Percentiles rank a stretch among this genome's conserved stretches.
Evolutionary conservation across 2,888 invertebrate genomes (phyloP).

Genomic region (Venusia cambrica): DNA sequence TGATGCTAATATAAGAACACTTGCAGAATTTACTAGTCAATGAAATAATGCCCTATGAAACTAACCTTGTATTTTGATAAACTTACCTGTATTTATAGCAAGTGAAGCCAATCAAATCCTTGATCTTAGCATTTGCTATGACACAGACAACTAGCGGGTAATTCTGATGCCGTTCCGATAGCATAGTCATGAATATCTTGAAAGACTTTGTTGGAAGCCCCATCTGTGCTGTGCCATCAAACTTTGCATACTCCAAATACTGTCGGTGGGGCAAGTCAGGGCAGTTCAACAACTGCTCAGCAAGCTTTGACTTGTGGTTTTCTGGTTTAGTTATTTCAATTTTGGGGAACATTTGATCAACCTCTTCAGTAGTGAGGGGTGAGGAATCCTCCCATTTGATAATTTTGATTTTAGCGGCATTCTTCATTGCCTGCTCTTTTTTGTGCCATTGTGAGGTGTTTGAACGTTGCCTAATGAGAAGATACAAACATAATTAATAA

Average conservation of each 20-base stretch:
- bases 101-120: slow-evolving; percentile 95
- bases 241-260: slow-evolving; percentile 94
- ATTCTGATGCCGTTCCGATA: slow-evolving; percentile 88
- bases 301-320: slow-evolving; percentile 82
- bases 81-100: slow-evolving; percentile 91
- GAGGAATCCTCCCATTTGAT: slow-evolving; percentile 85
- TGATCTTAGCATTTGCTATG: slow-evolving; percentile 91
- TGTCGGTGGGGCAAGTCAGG: slow-evolving; percentile 91
- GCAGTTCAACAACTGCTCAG: slow-evolving; percentile 88
- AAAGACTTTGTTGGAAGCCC: slow-evolving; percentile 91
- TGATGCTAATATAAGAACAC: no score
- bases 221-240: slow-evolving; percentile 93
- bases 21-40: no score
- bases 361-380: slow-evolving; percentile 78
- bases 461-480: slow-evolving; percentile 83
- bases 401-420: slow-evolving; percentile 88
- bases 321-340: slow-evolving; percentile 53
- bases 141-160: slow-evolving; percentile 93
- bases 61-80: no score
- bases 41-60: no score
- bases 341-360: slow-evolving; percentile 81
- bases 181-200: slow-evolving; percentile 94
- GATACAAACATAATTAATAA: neutral
- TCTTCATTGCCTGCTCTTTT: slow-evolving; percentile 91
- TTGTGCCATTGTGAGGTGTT: slow-evolving; percentile 94